Evolutionary conservation across 2,797 vertebrate species (phyloP).

Genomic region (Micropoecilia bifurca): DNA sequence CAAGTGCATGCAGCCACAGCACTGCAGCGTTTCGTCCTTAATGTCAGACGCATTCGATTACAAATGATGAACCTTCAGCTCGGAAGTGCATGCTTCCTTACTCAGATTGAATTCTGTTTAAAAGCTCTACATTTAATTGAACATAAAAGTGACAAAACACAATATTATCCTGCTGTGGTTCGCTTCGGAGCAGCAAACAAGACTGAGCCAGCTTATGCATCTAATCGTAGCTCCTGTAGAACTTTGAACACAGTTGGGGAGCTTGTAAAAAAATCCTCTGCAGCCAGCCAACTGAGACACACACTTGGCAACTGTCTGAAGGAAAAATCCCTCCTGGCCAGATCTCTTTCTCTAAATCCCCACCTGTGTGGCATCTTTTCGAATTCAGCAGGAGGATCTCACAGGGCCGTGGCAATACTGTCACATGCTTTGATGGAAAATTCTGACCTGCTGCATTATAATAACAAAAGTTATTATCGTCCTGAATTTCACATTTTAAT

Average conservation of each 20-base stretch:
- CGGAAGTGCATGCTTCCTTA: conserved; percentile 17
- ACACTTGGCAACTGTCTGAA: conserved; percentile 45
- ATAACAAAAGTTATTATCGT: not conserved
- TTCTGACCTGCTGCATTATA: conserved; percentile 13
- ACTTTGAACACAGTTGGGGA: conserved; percentile 41
- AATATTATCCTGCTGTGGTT: conserved; percentile 2
- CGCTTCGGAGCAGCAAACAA: not conserved
- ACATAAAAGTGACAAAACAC: not conserved
- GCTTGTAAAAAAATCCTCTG: conserved; percentile 22
- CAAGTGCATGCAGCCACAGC: not conserved
- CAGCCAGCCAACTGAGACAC: conserved; percentile 32
- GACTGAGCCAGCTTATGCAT: conserved; percentile 23
- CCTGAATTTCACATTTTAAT: not conserved
- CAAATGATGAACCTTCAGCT: conserved; percentile 33
- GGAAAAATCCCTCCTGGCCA: conserved; percentile 33
- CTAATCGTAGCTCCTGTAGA: conserved; percentile 26
- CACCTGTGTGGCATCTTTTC: conserved; percentile 32
- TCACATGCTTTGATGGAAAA: conserved; percentile 5
- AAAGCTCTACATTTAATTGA: conserved; percentile 37
- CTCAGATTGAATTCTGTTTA: conserved; percentile 39
- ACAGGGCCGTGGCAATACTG: not conserved
- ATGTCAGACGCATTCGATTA: conserved; percentile 59
- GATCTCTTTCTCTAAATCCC: conserved; percentile 33
- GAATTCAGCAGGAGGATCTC: conserved; percentile 18
- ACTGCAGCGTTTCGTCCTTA: conserved; percentile 6